Base-by-base conservation (phyloP, 2,797 vertebrate genomes). In the Pseudotriccus pelzelni region DNA sequence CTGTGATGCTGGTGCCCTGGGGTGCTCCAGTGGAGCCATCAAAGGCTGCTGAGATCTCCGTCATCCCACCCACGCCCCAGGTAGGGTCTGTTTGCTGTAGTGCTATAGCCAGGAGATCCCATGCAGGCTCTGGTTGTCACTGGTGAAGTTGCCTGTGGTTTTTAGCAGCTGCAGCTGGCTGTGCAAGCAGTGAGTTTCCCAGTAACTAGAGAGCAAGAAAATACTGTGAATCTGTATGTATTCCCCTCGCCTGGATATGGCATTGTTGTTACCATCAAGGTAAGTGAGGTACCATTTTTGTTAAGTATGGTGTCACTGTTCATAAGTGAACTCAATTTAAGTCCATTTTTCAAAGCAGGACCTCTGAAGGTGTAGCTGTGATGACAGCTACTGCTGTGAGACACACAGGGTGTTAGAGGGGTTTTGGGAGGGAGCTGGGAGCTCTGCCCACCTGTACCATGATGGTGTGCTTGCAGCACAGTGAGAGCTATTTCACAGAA, bases 51-150 rank as follows among this genome's bases (percentile, higher is more conserved):
- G 75, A 41, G 68, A 17, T 63, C 63, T 73, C 21, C n/a, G 1
- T 18, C 0, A 0, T 82, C 47, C 44, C 41, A 68, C 8, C 41
- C 0, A 0, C 46, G 60, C 46, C 20, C 30, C 52, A n/a, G 25
- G 10, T 15, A 30, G 58, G 2, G 9, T 28, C 23, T 19, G 46
- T n/a, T 37, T 10, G 7, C 68, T 5, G 0, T 1, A 6, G 21
- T n/a, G 47, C 36, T 4, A 0, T 8, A 64, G 34, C 72, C 32
- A 34, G 47, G 34, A 62, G 73, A 49, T 15, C n/a, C 49, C 16
- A 2, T 13, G 25, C 37, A 37, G 41, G 41, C 41, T 46, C 30
- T 55, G 1, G 28, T 10, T 68, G 27, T 28, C 3, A 1, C 2
- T 60, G 30, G 21, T 60, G 50, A 47, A 55, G 41, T 24, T 63